Conservation (phyloP, 1,140 invertebrate genomes). For the Leptinotarsa lineolata region DNA sequence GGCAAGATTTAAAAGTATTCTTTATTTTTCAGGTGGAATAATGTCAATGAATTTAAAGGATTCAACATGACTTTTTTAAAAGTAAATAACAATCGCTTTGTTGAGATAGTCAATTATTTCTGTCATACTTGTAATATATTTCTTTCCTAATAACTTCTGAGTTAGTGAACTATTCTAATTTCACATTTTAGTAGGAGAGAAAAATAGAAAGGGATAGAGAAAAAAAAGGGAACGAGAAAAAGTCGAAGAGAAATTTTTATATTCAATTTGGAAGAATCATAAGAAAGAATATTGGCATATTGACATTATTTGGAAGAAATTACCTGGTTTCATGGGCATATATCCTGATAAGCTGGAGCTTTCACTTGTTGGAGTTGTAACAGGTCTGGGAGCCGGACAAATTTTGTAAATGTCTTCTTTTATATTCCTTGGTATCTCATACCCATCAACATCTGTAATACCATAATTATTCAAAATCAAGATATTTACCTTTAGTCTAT, state of each 20-base stretch:
- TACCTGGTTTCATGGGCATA: conserved; percentile 46
- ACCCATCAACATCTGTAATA: conserved; percentile 57
- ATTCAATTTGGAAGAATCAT: not conserved
- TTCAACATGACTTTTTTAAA: too few species aligned
- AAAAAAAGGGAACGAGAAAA: not conserved
- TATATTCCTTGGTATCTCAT: conserved; percentile 54
- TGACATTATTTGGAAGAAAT: not conserved
- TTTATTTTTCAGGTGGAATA: too few species aligned
- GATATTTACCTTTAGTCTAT: too few species aligned
- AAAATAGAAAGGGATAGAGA: too few species aligned
- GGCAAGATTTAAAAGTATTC: too few species aligned
- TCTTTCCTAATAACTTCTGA: too few species aligned
- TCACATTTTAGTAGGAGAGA: too few species aligned
- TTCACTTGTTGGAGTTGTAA: conserved; percentile 33
- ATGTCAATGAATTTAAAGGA: not conserved
- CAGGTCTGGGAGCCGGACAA: conserved; percentile 44
- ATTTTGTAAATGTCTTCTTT: conserved; percentile 44
- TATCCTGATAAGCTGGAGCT: conserved; percentile 36
- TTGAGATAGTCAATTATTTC: not conserved
- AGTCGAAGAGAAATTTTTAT: too few species aligned
- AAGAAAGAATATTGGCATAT: too few species aligned
- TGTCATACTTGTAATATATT: not conserved
- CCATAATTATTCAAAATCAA: not conserved
- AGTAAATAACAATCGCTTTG: not conserved
- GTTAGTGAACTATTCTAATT: too few species aligned